Conservation (phyloP, 2,113 vertebrate species). For the Myiozetetes cayanensis region DNA sequence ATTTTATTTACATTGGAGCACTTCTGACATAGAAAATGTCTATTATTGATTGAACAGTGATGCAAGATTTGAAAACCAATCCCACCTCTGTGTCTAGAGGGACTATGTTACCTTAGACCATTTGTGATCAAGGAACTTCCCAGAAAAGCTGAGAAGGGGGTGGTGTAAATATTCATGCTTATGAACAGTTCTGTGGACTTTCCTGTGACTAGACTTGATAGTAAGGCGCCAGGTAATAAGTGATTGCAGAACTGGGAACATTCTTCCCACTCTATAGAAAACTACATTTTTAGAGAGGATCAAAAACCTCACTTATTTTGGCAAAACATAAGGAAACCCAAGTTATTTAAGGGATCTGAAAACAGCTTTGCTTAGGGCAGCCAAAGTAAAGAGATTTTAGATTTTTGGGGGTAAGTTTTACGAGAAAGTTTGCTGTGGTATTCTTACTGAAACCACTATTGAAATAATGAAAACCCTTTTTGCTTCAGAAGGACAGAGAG, state of each 20-base stretch:
- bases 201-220: background rate
- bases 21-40: background rate
- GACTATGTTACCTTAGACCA: background rate
- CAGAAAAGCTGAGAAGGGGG: background rate
- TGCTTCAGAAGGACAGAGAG: background rate
- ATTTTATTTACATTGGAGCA: background rate
- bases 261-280: background rate
- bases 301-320: background rate
- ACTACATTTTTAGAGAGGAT: background rate
- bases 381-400: background rate
- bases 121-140: background rate
- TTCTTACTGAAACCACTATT: background rate
- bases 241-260: background rate
- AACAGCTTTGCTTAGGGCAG: background rate
- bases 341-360: background rate
- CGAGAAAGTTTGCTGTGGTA: background rate
- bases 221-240: background rate
- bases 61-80: background rate
- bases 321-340: background rate
- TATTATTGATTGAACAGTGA: background rate
- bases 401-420: background rate
- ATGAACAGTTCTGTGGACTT: background rate
- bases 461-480: accelerated
- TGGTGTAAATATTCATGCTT: background rate
- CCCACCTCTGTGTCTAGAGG: background rate